phyloP scores from a whole-genome alignment of 2,113 vertebrate species.

The Hippocampus abdominalis region DNA sequence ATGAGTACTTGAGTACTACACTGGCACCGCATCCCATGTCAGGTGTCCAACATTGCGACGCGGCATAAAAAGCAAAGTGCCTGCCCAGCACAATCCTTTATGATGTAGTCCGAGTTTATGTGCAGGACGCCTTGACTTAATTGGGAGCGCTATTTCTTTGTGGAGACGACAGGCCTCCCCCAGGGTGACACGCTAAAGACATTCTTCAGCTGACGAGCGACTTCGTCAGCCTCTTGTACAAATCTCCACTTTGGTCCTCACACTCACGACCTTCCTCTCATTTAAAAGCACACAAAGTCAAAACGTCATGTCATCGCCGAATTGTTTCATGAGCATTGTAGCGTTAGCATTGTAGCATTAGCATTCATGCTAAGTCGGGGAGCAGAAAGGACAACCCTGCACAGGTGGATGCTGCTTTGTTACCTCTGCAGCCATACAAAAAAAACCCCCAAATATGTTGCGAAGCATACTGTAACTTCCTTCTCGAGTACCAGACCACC shows the following conservation, averaged over 20 bases:
- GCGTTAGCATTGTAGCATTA: background rate
- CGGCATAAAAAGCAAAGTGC: constrained; percentile 47
- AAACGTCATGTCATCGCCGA: constrained; percentile 36
- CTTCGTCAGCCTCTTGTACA: constrained; percentile 55
- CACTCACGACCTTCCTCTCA: background rate
- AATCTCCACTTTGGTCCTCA: constrained; percentile 20
- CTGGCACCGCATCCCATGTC: background rate
- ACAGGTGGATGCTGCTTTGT: background rate
- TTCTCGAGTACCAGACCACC: no score
- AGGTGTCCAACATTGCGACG: constrained; percentile 1
- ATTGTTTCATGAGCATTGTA: background rate
- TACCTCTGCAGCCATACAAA: background rate
- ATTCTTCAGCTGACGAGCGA: constrained; percentile 41
- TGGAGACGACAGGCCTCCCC: constrained; percentile 44
- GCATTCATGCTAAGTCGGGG: background rate
- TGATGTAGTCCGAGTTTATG: constrained; percentile 50
- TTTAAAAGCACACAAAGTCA: background rate
- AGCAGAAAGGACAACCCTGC: constrained; percentile 1
- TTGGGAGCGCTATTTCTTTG: constrained; percentile 56
- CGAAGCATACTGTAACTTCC: no score
- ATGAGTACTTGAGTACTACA: background rate
- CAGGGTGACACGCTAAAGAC: constrained; percentile 48
- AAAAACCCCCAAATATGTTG: no score
- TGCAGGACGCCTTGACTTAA: constrained; percentile 52
- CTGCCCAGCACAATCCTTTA: constrained; percentile 37